Evolutionary conservation across 1,140 invertebrate species (phyloP), one percentile per base, ranked within the genome.

Genomic region (Eumeta japonica): DNA sequence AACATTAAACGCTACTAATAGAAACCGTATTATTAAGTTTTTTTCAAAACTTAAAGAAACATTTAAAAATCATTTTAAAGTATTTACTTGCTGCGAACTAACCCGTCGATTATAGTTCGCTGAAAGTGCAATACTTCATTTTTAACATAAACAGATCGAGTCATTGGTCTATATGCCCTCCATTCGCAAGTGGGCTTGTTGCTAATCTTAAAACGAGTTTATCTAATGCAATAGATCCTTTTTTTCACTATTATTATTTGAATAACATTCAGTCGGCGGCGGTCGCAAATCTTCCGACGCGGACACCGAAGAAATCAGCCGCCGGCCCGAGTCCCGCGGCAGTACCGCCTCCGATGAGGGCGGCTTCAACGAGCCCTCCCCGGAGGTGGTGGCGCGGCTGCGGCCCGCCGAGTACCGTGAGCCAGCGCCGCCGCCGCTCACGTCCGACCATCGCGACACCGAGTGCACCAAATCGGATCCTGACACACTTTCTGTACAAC

Each of bases 281-380:
- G 63, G 55, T 52, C 60, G 63, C 48, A 68, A 70, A 45, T 67
- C 63, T 28, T 62, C 64, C 36, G 60, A 62, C 44, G 40, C 58
- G 40, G 60, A 62, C 44, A 39, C 58, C 39, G 65, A 70, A 37
- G 64, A 67, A 32, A 45, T 15, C 14, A 12, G 44, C 17, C 48
- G 48, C 5, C 13, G 28, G 28, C 5, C 42, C 10, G 53, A 59
- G 2, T 70, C 78, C 45, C 76, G 80, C 27, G 75, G 79, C 3
- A 73, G 72, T 12, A 81, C 80, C 30, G 80, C 78, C 16, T 77
- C 73, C 2, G 83, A 84, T 54, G 82, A 83, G 60, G 81, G 82
- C 12, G 81, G 81, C 4, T 82, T 83, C 61, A 83, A 82, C 55
- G 83, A 83, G 57, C 79, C 80, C 9, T 79, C 75, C 35, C 80